Evolutionary conservation across 35 echinoderm and acorn worm genomes (phyloP), one percentile per base, ranked within the genome.

Genomic region (Heliocidaris erythrogramma): DNA sequence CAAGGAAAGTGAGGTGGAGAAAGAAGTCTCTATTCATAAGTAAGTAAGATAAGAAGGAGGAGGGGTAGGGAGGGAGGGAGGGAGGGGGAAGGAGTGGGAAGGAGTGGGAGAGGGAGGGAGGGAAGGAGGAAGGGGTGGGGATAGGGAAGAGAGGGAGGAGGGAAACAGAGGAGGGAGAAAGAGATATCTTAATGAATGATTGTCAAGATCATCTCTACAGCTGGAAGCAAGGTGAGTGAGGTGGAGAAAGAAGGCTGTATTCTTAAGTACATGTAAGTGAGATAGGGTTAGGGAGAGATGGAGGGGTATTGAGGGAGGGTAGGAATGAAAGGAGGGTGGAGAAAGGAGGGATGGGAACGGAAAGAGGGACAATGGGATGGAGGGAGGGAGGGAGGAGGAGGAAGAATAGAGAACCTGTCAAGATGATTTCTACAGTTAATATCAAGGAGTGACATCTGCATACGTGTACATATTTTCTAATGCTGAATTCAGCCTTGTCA

Each of bases 21-120:
- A 49, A 50, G 91, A 92, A 42, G 91, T 92, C 11, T 92, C 49
- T 30, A 59, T 92, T 52, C 91, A 92, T 48, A 92, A 92, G 91
- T 92, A 30, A 92, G 91, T 92, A 13, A 78, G 2, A 52, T 52
- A 52, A 10, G 12, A 52, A 10, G 27, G 8, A 24, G 65, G 18
- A 21, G 27, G 17, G 65, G 21, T 17, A 27, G 7, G 18, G 17
- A 18, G n/a, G 18, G 27, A 78, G 17, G 18, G 27, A n/a, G 14
- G 21, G 17, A 5, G 7, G 61, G 7, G 61, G 17, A 69, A 21
- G 24, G 7, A 16, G 24, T 0, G 27, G 24, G 5, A 69, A 21
- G 27, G 18, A 71, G 61, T 17, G 18, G 35, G 35, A 42, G 35
- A 42, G 35, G 35, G 35, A 42, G 35, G 3, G 35, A 42, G 35